These are phyloP conservation scores for Callocephalon fimbriatum DNA, from an alignment of 2,113 vertebrate genomes.

Conservation along the genomic window DNA sequence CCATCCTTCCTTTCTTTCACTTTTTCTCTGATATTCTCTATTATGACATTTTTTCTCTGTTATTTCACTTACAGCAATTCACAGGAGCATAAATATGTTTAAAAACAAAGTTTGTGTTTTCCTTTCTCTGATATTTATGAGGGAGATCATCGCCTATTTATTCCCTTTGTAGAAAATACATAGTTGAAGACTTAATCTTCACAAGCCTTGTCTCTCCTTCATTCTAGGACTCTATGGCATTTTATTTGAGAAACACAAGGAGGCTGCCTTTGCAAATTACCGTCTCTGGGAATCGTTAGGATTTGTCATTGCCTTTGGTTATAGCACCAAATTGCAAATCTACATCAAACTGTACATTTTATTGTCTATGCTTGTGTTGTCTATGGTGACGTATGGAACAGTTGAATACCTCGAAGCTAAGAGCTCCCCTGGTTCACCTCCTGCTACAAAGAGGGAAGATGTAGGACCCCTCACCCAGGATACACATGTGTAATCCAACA, in stretches of 20 bases:
- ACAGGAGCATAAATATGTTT: background rate
- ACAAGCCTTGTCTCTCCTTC: background rate
- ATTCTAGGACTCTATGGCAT: constrained; percentile 87
- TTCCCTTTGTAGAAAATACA: background rate
- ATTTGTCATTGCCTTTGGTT: constrained; percentile 89
- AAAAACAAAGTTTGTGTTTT: background rate
- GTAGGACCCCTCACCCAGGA: background rate
- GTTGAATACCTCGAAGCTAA: constrained; percentile 83
- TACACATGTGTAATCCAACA: background rate
- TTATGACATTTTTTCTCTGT: background rate
- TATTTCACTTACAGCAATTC: background rate
- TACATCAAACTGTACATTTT: constrained; percentile 87
- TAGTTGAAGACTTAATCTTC: background rate
- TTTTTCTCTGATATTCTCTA: background rate
- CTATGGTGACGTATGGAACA: constrained; percentile 73
- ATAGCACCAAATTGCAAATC: constrained; percentile 87
- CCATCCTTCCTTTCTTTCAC: background rate
- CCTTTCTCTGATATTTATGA: background rate
- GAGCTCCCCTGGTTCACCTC: background rate
- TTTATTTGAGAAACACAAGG: constrained; percentile 87
- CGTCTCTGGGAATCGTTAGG: constrained; percentile 94
- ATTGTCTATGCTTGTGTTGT: constrained; percentile 76
- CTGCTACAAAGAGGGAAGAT: background rate
- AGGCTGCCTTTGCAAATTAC: constrained; percentile 94
- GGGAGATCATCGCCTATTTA: background rate